Conservation (phyloP, 2,888 invertebrate species). For the Hyalella azteca region DNA sequence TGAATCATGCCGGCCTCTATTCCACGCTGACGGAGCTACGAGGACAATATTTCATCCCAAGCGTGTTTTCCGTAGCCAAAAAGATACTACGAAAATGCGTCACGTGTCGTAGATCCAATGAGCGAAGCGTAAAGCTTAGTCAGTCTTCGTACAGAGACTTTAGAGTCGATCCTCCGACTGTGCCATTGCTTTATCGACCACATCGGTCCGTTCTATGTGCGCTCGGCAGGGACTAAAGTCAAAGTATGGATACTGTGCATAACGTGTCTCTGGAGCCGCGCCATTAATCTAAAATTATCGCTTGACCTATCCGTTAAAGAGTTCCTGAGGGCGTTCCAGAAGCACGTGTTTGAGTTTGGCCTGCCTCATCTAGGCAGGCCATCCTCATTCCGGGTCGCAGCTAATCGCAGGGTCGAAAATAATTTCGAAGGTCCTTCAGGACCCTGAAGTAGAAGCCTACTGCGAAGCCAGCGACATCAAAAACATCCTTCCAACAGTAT, state of each 20-base stretch:
- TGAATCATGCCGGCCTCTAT: background rate
- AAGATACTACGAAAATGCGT: background rate
- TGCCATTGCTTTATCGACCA: background rate
- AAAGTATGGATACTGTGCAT: constrained; percentile 7
- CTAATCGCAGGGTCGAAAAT: background rate
- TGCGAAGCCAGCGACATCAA: too few species aligned
- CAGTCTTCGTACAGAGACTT: constrained; percentile 11
- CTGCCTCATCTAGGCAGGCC: background rate
- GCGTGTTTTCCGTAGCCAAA: background rate
- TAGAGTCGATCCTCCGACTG: background rate
- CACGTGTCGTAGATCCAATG: background rate
- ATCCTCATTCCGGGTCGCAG: background rate
- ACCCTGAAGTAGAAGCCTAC: background rate
- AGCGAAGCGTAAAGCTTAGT: background rate
- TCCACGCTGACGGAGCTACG: background rate
- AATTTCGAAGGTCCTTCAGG: background rate
- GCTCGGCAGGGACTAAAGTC: background rate
- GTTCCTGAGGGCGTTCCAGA: constrained; percentile 4
- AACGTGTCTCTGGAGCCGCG: constrained; percentile 32
- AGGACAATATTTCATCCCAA: background rate
- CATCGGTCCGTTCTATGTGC: background rate
- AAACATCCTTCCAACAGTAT: too few species aligned
- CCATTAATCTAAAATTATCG: background rate
- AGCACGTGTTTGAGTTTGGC: constrained; percentile 1
- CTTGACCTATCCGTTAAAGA: background rate